Evolutionary conservation across 1,140 invertebrate species (phyloP).

Genomic region (Trichomalopsis sarcophagae): DNA sequence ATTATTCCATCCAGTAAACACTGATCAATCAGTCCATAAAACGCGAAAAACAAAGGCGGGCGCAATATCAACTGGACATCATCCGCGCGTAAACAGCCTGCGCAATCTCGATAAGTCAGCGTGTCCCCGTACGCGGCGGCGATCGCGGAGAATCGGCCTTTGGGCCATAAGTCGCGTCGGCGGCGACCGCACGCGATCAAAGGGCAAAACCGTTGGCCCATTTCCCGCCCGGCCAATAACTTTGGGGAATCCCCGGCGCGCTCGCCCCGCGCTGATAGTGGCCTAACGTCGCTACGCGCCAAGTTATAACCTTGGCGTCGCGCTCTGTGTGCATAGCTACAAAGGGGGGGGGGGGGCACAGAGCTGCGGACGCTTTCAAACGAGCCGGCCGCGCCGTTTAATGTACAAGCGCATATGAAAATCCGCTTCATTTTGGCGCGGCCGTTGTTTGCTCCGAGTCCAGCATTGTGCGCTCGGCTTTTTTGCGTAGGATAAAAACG

Average conservation of each 20-base stretch:
- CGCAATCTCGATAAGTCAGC: neutral
- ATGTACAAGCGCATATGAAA: constrained; percentile 31
- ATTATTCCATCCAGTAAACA: neutral
- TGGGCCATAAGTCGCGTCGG: neutral
- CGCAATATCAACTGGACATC: too few species aligned
- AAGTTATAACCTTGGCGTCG: neutral
- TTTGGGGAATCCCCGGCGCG: neutral
- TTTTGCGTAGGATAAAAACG: too few species aligned
- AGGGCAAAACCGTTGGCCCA: neutral
- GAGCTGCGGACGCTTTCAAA: too few species aligned
- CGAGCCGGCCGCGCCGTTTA: too few species aligned
- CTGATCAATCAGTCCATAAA: neutral
- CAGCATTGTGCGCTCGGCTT: too few species aligned
- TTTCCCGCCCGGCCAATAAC: constrained; percentile 20
- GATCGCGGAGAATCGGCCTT: neutral
- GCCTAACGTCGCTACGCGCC: neutral
- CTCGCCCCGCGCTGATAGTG: neutral
- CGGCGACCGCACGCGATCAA: neutral
- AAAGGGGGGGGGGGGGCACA: too few species aligned
- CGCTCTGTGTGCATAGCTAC: neutral
- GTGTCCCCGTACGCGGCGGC: too few species aligned
- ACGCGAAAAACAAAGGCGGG: neutral
- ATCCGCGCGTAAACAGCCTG: neutral
- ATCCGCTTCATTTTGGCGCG: constrained; percentile 31
- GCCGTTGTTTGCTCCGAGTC: neutral